Conservation (phyloP, 2,888 invertebrate species). For the Penaeus monodon region DNA sequence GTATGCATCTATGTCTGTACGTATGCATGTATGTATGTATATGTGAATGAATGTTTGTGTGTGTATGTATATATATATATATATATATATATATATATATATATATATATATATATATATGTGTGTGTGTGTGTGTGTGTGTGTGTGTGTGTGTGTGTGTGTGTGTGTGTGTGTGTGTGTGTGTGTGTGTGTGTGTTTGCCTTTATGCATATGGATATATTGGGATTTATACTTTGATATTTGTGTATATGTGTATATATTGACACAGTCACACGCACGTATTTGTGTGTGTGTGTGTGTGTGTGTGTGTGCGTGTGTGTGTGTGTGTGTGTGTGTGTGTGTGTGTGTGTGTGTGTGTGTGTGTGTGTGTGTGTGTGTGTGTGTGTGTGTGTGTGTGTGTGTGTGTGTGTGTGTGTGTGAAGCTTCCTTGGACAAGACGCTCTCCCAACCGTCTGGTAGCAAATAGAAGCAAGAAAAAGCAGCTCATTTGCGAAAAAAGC, state of each 20-base stretch:
- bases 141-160: constrained; percentile 11
- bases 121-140: constrained; percentile 16
- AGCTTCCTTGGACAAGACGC: too few relatives aligned
- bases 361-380: too few relatives aligned
- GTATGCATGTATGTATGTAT: too few relatives aligned
- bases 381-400: not conserved
- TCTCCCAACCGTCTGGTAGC: too few relatives aligned
- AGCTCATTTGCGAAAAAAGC: too few relatives aligned
- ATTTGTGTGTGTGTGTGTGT: too few relatives aligned
- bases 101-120: constrained; percentile 3
- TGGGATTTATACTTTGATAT: not conserved
- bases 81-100: not conserved
- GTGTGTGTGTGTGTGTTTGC: constrained; percentile 21
- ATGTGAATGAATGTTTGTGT: not conserved
- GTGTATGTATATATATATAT: not conserved
- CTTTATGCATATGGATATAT: not conserved
- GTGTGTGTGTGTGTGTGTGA: too few relatives aligned
- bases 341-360: too few relatives aligned
- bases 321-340: not conserved
- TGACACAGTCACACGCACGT: too few relatives aligned
- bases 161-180: constrained; percentile 22
- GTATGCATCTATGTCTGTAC: too few relatives aligned
- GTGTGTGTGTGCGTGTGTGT: not conserved
- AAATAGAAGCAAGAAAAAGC: too few relatives aligned
- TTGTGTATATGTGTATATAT: not conserved